Conservation (phyloP, 1,140 invertebrate species). For the Lepidostoma basale region DNA sequence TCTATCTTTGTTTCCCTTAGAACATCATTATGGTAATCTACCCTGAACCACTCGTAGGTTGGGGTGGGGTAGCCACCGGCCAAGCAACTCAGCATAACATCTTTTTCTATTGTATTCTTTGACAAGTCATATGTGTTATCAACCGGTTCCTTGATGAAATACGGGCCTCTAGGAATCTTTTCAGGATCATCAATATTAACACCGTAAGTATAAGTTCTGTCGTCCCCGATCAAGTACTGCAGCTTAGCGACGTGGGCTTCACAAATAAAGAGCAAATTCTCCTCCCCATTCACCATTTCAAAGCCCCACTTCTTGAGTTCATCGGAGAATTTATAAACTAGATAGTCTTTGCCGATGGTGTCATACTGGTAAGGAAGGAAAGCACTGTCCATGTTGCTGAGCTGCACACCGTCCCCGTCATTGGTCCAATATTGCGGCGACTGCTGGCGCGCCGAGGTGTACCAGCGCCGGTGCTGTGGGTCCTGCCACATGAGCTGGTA, state of each 20-base stretch:
- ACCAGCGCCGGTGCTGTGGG: constrained; percentile 87
- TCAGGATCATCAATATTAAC: constrained; percentile 74
- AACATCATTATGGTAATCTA: constrained; percentile 82
- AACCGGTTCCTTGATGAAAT: constrained; percentile 84
- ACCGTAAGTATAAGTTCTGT: constrained; percentile 85
- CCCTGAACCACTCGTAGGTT: constrained; percentile 90
- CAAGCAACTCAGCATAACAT: constrained; percentile 80
- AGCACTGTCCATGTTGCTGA: constrained; percentile 81
- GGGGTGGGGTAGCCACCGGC: constrained; percentile 90
- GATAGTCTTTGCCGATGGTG: constrained; percentile 59
- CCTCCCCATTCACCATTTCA: constrained; percentile 76
- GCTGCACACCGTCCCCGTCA: constrained; percentile 76
- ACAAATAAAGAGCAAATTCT: constrained; percentile 85
- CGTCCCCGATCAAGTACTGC: constrained; percentile 75
- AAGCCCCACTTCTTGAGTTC: constrained; percentile 82
- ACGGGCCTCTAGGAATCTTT: constrained; percentile 84
- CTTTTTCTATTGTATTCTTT: constrained; percentile 71
- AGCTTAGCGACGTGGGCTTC: constrained; percentile 75
- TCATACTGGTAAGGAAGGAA: constrained; percentile 66
- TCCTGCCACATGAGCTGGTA: constrained; percentile 79
- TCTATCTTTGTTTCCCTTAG: constrained; percentile 75
- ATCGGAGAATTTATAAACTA: constrained; percentile 74
- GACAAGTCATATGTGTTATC: constrained; percentile 83
- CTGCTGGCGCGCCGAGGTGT: constrained; percentile 76
- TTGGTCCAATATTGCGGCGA: constrained; percentile 82